Percentiles rank a stretch among this genome's conserved stretches.
These are phyloP conservation scores for Rhopalosiphum nymphaeae DNA, from an alignment of 2,888 invertebrate species.

Conservation along the genomic window DNA sequence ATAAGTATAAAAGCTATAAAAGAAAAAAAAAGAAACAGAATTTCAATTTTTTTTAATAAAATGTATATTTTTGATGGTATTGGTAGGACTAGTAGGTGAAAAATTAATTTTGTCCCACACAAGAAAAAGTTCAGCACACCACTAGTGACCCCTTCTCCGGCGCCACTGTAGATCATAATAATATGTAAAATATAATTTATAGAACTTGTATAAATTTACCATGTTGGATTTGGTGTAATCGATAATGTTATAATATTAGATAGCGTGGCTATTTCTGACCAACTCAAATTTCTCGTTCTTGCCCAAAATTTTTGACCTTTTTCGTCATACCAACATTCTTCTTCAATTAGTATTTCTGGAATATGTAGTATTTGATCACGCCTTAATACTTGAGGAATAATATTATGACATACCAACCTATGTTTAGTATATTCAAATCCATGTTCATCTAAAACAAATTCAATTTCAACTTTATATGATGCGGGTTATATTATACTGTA, in stretches of 20 bases:
- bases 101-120: too few species aligned
- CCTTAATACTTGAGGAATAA: constrained; percentile 59
- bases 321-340: constrained; percentile 64
- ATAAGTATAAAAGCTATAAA: too few species aligned
- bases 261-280: constrained; percentile 61
- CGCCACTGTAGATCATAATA: neutral
- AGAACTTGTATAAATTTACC: constrained; percentile 20
- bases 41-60: too few species aligned
- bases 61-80: too few species aligned
- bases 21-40: too few species aligned
- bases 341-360: constrained; percentile 55
- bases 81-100: too few species aligned
- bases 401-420: constrained; percentile 56
- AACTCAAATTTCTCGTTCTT: constrained; percentile 62
- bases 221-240: constrained; percentile 46
- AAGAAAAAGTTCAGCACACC: too few species aligned
- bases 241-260: constrained; percentile 61
- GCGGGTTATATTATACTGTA: too few species aligned
- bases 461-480: neutral
- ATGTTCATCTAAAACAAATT: constrained; percentile 51
- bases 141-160: neutral
- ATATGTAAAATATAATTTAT: neutral
- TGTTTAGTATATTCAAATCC: constrained; percentile 62
- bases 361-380: constrained; percentile 47
- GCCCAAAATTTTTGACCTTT: constrained; percentile 65